Evolutionary conservation across 2,797 vertebrate genomes (phyloP).

Genomic region (Acomys russatus): DNA sequence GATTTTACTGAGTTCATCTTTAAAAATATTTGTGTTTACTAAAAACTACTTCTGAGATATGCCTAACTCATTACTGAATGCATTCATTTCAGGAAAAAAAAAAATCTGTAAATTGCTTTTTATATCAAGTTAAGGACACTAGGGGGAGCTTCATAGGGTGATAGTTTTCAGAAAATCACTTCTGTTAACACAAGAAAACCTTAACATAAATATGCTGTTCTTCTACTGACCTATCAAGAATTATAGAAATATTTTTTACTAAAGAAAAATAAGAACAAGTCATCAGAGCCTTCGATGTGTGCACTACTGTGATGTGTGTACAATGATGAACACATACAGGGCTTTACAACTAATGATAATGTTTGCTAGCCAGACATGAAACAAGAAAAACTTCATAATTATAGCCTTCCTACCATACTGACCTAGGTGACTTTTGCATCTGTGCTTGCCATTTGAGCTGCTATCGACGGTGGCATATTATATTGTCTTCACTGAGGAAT

Average conservation of each 20-base stretch:
- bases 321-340: not conserved
- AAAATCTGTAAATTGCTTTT: not conserved
- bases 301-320: not conserved
- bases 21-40: not conserved
- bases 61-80: not conserved
- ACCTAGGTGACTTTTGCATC: not conserved
- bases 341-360: not conserved
- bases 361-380: not conserved
- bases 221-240: not conserved
- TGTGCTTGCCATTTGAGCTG: not conserved
- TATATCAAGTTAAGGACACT: conserved; percentile 40
- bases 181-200: not conserved
- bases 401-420: not conserved
- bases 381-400: not conserved
- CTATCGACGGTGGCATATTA: not conserved
- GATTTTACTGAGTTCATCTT: not conserved
- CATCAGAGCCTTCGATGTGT: not conserved
- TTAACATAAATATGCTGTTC: not conserved
- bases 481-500: not conserved
- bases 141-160: conserved; percentile 60
- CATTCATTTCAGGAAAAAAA: not conserved
- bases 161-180: not conserved
- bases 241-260: not conserved
- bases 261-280: not conserved
- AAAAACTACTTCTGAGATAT: not conserved